phyloP scores from a whole-genome alignment of 92 coral and sea anemone species.

The Isaurus tuberculatus region DNA sequence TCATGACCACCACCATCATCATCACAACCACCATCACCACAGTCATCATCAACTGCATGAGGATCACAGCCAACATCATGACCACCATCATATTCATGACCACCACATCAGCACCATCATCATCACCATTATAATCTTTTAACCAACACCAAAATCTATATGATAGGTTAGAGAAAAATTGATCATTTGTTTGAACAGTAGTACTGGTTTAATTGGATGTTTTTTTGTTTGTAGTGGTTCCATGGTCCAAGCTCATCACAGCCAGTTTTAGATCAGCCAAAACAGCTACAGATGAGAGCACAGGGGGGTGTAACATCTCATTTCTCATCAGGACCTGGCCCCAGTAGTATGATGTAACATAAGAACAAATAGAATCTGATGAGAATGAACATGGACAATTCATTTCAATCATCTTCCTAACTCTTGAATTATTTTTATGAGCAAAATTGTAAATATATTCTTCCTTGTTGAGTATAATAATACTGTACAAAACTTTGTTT shows the following conservation, averaged over 20 bases:
- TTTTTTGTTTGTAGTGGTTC: conserved; percentile 49
- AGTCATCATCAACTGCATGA: not conserved
- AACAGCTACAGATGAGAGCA: not conserved
- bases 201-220: not conserved
- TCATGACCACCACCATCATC: not conserved
- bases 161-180: not conserved
- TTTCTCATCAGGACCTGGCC: conserved; percentile 31
- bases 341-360: conserved; percentile 52
- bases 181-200: not conserved
- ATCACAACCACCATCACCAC: not conserved
- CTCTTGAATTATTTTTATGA: too few relatives aligned
- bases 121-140: not conserved
- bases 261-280: conserved; percentile 18
- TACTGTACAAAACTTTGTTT: too few relatives aligned
- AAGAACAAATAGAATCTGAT: too few relatives aligned
- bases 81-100: not conserved
- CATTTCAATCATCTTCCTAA: too few relatives aligned
- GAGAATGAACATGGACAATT: too few relatives aligned
- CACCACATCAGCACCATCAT: not conserved
- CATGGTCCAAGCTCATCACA: conserved; percentile 45
- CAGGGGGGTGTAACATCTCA: conserved; percentile 23
- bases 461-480: too few relatives aligned
- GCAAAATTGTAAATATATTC: too few relatives aligned
- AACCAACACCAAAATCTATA: not conserved
- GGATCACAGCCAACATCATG: not conserved